phyloP scores from a whole-genome alignment of 2,888 invertebrate genomes.

The Epirrita christyi region DNA sequence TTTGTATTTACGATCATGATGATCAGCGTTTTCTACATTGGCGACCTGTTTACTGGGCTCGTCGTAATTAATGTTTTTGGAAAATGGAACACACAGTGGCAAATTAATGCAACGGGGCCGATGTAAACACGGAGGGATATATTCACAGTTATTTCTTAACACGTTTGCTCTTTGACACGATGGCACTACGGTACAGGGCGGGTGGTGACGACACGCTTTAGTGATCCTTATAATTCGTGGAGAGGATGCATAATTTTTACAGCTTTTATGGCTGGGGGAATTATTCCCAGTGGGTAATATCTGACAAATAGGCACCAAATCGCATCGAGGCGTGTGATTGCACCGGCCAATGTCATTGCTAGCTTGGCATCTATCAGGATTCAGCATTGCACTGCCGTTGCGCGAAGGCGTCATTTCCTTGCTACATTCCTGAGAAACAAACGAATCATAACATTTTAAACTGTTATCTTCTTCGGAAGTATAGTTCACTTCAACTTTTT shows the following conservation, averaged over 20 bases:
- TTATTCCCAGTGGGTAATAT: conserved; percentile 58
- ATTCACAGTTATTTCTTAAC: conserved; percentile 70
- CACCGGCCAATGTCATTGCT: conserved; percentile 53
- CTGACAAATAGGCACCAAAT: conserved; percentile 69
- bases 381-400: conserved; percentile 44
- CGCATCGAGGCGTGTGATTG: conserved; percentile 65
- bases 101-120: conserved; percentile 74
- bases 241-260: conserved; percentile 45
- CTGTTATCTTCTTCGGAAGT: conserved; percentile 61
- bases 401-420: conserved; percentile 49
- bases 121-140: conserved; percentile 70
- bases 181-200: conserved; percentile 75
- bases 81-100: conserved; percentile 68
- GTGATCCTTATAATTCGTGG: conserved; percentile 67
- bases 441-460: conserved; percentile 46
- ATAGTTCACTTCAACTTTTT: conserved; percentile 59
- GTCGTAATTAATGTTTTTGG: conserved; percentile 61
- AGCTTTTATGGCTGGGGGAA: conserved; percentile 45
- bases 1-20: conserved; percentile 49
- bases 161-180: conserved; percentile 72
- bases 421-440: conserved; percentile 34
- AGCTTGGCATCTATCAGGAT: conserved; percentile 36
- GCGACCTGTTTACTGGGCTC: conserved; percentile 50
- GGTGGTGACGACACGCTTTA: conserved; percentile 76
- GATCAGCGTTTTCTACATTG: conserved; percentile 49